Conservation (phyloP, 2,888 invertebrate genomes). For the Ferrisia virgata region DNA sequence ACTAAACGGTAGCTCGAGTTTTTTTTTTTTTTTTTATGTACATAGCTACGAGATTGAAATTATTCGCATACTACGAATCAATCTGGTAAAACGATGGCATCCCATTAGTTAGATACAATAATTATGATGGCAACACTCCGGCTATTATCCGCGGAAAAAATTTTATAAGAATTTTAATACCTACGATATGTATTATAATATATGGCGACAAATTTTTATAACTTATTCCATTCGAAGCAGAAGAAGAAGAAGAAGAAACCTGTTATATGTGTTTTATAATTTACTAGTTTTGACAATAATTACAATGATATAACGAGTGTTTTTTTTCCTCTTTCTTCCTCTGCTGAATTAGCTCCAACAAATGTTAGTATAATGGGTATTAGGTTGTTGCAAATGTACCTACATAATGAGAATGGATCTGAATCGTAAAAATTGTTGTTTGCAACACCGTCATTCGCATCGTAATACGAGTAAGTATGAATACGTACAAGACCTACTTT, state of each 20-base stretch:
- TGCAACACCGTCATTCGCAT: background rate
- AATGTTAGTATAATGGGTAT: background rate
- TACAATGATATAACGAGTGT: background rate
- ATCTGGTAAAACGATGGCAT: no score
- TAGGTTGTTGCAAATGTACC: no score
- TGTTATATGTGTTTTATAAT: background rate
- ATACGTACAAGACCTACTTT: background rate
- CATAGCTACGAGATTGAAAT: no score
- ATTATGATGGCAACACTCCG: constrained; percentile 15
- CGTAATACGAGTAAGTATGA: background rate
- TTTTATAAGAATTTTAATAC: background rate
- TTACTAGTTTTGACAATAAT: background rate
- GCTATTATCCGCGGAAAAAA: background rate
- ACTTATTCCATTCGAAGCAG: background rate
- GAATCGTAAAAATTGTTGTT: background rate
- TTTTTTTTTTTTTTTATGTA: background rate
- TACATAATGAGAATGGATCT: background rate
- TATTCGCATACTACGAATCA: no score
- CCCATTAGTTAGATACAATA: no score
- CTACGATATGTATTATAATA: no score
- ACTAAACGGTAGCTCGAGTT: background rate
- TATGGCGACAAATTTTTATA: constrained; percentile 18
- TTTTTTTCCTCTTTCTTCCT: background rate
- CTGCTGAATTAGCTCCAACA: background rate
- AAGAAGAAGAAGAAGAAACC: background rate